A percentile compares a stretch with the other conserved stretches of the same genome.
These are phyloP conservation scores for Willowsia nigromaculata DNA, from an alignment of 2,888 invertebrate genomes.

Conservation along the genomic window DNA sequence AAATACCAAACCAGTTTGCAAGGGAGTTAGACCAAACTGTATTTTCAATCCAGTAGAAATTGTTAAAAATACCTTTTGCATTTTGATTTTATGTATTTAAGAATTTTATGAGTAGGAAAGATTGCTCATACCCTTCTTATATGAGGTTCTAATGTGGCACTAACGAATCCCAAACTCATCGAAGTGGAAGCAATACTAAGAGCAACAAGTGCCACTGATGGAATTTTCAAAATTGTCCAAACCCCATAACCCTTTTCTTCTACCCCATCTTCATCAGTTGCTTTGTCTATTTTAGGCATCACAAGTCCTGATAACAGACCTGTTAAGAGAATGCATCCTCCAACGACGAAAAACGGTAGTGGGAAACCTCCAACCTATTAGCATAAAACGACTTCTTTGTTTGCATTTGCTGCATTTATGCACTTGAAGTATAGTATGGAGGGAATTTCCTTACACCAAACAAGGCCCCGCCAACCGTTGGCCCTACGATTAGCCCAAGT, in stretches of 20 bases:
- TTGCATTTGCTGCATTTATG: too few relatives aligned
- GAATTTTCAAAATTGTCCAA: slow-evolving; percentile 83
- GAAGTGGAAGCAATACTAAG: slow-evolving; percentile 80
- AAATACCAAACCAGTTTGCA: slow-evolving; percentile 89
- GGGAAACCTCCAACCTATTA: slow-evolving; percentile 81
- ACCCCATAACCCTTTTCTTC: slow-evolving; percentile 80
- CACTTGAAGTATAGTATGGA: too few relatives aligned
- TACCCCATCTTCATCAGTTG: slow-evolving; percentile 34
- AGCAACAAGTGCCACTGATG: slow-evolving; percentile 80
- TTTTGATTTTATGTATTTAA: too few relatives aligned
- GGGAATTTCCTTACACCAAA: slow-evolving; percentile 83
- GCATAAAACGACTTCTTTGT: too few relatives aligned
- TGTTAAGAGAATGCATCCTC: slow-evolving; percentile 81
- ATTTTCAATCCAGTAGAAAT: too few relatives aligned
- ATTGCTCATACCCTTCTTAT: slow-evolving; percentile 80
- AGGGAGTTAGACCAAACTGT: slow-evolving; percentile 86
- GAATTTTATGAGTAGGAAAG: neutral
- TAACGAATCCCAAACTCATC: slow-evolving; percentile 82
- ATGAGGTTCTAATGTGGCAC: slow-evolving; percentile 83
- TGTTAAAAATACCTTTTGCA: too few relatives aligned
- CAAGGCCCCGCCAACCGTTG: slow-evolving; percentile 92
- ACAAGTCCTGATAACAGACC: slow-evolving; percentile 57
- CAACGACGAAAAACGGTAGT: slow-evolving; percentile 82
- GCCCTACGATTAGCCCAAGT: slow-evolving; percentile 90
- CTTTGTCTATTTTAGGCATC: slow-evolving; percentile 68